Conservation (phyloP, 1,140 invertebrate genomes). For the Habropoda laboriosa region DNA sequence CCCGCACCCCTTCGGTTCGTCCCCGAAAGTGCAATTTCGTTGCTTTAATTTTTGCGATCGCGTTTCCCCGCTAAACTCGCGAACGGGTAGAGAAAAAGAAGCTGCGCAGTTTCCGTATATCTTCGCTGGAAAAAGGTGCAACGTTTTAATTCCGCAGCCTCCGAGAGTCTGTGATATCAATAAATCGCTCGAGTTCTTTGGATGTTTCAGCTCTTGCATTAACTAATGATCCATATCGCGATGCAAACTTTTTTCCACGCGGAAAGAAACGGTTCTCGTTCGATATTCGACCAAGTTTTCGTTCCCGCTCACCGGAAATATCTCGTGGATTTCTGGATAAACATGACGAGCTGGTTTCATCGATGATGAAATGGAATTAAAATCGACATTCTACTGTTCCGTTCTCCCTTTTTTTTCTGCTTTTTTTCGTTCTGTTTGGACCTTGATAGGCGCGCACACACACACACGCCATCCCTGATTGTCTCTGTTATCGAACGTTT, state of each 20-base stretch:
- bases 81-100: too few species aligned
- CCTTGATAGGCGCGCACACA: too few species aligned
- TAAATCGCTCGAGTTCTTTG: not conserved
- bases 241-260: not conserved
- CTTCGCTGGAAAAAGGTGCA: too few species aligned
- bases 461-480: not conserved
- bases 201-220: too few species aligned
- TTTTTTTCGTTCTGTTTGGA: not conserved
- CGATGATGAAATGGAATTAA: slow-evolving; percentile 13
- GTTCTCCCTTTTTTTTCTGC: not conserved
- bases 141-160: not conserved
- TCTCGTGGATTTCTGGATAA: not conserved
- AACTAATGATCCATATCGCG: not conserved
- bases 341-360: not conserved
- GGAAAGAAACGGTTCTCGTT: too few species aligned
- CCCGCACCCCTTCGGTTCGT: too few species aligned
- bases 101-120: not conserved
- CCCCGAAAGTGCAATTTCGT: not conserved
- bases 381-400: not conserved
- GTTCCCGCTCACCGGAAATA: not conserved
- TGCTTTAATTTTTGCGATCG: not conserved
- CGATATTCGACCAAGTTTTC: not conserved
- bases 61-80: not conserved
- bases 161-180: not conserved
- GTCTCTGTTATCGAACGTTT: not conserved